phyloP scores from a whole-genome alignment of 2,113 vertebrate genomes.

The Ellobius talpinus region DNA sequence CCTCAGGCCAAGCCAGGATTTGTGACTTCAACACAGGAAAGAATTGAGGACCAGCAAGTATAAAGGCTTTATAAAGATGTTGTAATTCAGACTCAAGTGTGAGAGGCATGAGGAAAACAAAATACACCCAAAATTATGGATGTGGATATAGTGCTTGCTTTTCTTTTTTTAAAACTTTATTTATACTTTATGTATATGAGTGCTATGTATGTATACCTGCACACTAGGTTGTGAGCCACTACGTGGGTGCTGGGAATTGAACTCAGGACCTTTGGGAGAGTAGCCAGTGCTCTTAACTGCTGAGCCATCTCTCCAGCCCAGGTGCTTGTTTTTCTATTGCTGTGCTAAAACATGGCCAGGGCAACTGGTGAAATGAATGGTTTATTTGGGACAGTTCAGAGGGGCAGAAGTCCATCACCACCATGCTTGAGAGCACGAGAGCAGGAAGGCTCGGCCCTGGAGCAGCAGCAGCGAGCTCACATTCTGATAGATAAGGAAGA shows the following conservation, averaged over 20 bases:
- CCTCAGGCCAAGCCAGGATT: not conserved
- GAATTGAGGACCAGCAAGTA: not conserved
- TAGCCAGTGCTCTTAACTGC: too few species aligned
- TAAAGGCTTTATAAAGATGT: not conserved
- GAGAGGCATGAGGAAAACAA: not conserved
- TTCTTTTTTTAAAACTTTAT: not conserved
- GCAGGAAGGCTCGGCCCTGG: not conserved
- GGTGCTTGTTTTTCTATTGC: not conserved
- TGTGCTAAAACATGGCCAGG: not conserved
- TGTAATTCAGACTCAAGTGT: not conserved
- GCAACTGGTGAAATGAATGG: not conserved
- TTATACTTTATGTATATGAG: too few species aligned
- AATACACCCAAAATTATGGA: not conserved
- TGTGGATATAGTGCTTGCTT: not conserved
- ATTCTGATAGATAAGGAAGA: not conserved
- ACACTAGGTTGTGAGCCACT: too few species aligned
- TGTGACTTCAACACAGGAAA: not conserved
- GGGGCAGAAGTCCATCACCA: not conserved
- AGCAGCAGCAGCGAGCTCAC: not conserved
- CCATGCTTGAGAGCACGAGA: not conserved
- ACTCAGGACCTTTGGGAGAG: too few species aligned
- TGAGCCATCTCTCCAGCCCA: too few species aligned
- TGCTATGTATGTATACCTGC: too few species aligned
- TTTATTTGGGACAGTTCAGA: not conserved
- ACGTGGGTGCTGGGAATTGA: too few species aligned